Evolutionary conservation across 2,888 invertebrate species (phyloP), one percentile per base, ranked within the genome.

Genomic region (Tetranychus truncatus): DNA sequence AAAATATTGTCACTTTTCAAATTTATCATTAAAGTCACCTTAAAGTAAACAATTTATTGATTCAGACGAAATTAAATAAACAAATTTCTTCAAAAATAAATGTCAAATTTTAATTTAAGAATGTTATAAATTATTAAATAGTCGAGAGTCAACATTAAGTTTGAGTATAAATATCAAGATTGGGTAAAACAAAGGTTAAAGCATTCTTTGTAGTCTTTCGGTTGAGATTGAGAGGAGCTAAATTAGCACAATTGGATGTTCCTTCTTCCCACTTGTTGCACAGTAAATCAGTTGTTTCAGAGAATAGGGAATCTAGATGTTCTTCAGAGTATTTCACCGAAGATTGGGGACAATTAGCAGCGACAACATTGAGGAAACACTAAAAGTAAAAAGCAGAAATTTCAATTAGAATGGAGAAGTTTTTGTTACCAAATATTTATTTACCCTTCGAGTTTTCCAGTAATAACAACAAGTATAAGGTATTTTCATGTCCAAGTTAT

Each of bases 381-480:
- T 69, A 1, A 1, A 24, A 20, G 1, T 1, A 9, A 69, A 69
- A 69, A 69, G 18, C 9, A 55, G 55, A 55, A 55, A 34, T 6
- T 66, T 66, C 9, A 1, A 6, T 9, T 66, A 20, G 20, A 7
- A 66, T 66, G 18, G n/a, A 66, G 5, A 66, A 18, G 6, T 6
- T 20, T 20, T 66, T 15, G 15, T 20, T 9, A 6, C n/a, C 18
- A 11, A 66, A 66, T 66, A 1, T 66, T 66, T 20, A 66, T 1
- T 69, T 20, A 69, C 69, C 21, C 21, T 24, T 69, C 21, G 20
- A 24, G 69, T 69, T 69, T 69, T 24, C 69, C 69, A 69, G 20
- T 69, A 69, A 21, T 69, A 69, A 9, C 69, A 69, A 24, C 69
- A 69, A 69, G 69, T 69, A 21, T 69, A 69, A 11, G 69, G 69